Evolutionary conservation across 2,113 vertebrate genomes (phyloP).

Genomic region (Oncorhynchus masou): DNA sequence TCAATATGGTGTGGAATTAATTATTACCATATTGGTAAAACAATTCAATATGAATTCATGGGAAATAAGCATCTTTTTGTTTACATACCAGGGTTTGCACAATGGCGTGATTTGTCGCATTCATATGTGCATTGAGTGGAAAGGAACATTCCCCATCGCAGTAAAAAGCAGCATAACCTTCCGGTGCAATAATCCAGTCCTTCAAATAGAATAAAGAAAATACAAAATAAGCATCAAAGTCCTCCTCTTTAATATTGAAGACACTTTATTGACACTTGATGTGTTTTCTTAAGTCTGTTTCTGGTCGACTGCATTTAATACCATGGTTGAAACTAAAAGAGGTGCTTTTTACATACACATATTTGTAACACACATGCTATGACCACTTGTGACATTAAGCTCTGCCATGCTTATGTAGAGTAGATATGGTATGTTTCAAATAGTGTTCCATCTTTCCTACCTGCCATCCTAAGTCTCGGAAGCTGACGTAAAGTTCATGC

Average conservation of each 20-base stretch:
- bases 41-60: background rate
- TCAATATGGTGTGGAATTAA: background rate
- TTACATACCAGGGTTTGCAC: constrained; percentile 92
- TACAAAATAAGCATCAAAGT: background rate
- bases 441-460: constrained; percentile 61
- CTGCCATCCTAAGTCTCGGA: constrained; percentile 98
- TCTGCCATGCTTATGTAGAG: background rate
- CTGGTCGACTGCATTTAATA: background rate
- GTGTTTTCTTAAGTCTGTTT: background rate
- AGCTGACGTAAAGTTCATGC: constrained; percentile 98
- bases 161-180: constrained; percentile 97
- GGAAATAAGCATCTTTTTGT: background rate
- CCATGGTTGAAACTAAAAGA: background rate
- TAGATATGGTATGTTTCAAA: background rate
- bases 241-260: background rate
- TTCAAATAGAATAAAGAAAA: constrained; percentile 51
- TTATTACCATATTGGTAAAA: background rate
- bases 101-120: constrained; percentile 97
- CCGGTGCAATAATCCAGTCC: constrained; percentile 99
- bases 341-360: background rate
- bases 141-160: constrained; percentile 98
- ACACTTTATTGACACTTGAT: background rate
- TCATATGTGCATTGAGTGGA: constrained; percentile 98
- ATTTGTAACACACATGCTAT: background rate
- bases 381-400: background rate